These are phyloP conservation scores for Chaenocephalus aceratus DNA, from an alignment of 2,113 vertebrate genomes.

Conservation along the genomic window DNA sequence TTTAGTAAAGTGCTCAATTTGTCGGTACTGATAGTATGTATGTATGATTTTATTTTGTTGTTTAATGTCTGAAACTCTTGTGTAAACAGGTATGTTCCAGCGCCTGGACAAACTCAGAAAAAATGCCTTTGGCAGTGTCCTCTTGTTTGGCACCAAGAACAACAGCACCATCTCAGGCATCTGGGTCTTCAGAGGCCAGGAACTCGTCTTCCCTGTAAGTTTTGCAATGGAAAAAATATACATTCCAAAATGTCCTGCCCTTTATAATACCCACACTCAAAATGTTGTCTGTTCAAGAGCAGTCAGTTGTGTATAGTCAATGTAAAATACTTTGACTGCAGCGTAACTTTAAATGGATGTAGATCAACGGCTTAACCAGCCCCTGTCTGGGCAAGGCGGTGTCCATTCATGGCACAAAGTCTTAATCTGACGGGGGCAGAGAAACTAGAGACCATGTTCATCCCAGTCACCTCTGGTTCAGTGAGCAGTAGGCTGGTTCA, in stretches of 20 bases:
- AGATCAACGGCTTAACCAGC: background rate
- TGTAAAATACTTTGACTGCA: background rate
- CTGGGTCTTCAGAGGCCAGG: constrained; percentile 94
- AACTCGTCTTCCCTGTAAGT: constrained; percentile 91
- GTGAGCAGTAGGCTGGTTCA: constrained; percentile 79
- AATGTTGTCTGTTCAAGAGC: too few species aligned
- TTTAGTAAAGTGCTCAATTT: background rate
- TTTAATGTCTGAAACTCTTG: background rate
- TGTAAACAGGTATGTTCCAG: constrained; percentile 91
- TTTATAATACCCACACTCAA: too few species aligned
- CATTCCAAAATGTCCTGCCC: too few species aligned
- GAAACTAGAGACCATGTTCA: constrained; percentile 68
- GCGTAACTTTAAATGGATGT: background rate
- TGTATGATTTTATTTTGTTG: background rate
- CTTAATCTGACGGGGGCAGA: constrained; percentile 79
- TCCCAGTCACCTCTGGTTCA: constrained; percentile 76
- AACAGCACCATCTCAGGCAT: constrained; percentile 91
- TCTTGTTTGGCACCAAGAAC: constrained; percentile 90
- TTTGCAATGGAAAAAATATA: background rate
- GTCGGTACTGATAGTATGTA: background rate
- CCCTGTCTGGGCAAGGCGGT: constrained; percentile 78
- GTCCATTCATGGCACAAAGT: constrained; percentile 65
- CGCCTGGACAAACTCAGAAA: constrained; percentile 93
- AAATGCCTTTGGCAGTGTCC: constrained; percentile 91
- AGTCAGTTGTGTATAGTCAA: background rate